These are phyloP conservation scores for Grapholita molesta DNA, from an alignment of 1,140 invertebrate species.

Conservation along the genomic window DNA sequence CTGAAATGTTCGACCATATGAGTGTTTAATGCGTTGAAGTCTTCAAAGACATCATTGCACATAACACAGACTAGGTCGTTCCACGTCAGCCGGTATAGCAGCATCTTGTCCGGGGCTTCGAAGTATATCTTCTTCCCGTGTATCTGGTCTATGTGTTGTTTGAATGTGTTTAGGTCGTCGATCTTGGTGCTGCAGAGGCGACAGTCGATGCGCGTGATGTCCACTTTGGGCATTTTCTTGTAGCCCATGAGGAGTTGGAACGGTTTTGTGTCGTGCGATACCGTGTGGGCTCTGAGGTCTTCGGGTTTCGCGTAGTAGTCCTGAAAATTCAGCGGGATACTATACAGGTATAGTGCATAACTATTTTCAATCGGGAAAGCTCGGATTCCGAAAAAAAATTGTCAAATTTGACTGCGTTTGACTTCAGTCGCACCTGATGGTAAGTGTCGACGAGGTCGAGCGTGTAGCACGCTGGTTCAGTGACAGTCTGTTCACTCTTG, in stretches of 20 bases:
- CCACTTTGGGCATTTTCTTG: slow-evolving; percentile 69
- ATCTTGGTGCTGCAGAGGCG: slow-evolving; percentile 59
- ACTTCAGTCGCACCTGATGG: too few species aligned
- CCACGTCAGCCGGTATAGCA: slow-evolving; percentile 58
- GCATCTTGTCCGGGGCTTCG: slow-evolving; percentile 62
- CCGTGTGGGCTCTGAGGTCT: slow-evolving; percentile 63
- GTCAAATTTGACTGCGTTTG: too few species aligned
- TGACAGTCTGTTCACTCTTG: too few species aligned
- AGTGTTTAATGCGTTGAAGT: slow-evolving; percentile 64
- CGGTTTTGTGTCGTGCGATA: slow-evolving; percentile 63
- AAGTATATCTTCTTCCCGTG: slow-evolving; percentile 66
- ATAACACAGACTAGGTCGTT: slow-evolving; percentile 68
- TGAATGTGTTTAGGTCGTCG: slow-evolving; percentile 57
- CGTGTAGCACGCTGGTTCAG: too few species aligned
- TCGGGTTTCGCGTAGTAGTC: slow-evolving; percentile 68
- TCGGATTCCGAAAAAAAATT: too few species aligned
- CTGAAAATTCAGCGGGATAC: neutral
- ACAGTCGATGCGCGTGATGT: slow-evolving; percentile 68
- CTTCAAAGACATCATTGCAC: slow-evolving; percentile 66
- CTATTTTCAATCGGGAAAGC: too few species aligned
- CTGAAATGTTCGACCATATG: slow-evolving; percentile 71
- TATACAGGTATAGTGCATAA: too few species aligned
- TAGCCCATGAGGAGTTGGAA: slow-evolving; percentile 65
- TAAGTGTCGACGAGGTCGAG: too few species aligned
- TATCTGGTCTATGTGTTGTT: slow-evolving; percentile 57